Evolutionary conservation across 2,888 invertebrate species (phyloP).

Genomic region (Epinotia ramella): DNA sequence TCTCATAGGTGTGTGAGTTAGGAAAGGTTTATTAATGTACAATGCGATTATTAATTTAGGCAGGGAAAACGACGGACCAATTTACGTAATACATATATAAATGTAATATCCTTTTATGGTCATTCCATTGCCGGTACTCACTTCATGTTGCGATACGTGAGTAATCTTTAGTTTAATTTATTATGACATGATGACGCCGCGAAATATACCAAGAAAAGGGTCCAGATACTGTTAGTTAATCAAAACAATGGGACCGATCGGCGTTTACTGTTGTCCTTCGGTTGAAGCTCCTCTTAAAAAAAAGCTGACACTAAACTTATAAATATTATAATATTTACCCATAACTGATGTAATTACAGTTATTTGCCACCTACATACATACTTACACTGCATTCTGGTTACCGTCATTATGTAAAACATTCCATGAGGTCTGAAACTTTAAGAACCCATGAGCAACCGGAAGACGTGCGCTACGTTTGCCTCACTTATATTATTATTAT

Average conservation of each 20-base stretch:
- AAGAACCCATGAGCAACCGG: slow-evolving; percentile 46
- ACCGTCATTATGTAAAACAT: slow-evolving; percentile 25
- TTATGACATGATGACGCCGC: neutral
- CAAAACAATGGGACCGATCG: neutral
- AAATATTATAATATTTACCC: neutral
- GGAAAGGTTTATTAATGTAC: neutral
- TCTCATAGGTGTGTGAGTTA: too few species aligned
- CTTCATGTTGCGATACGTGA: neutral
- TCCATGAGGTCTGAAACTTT: slow-evolving; percentile 46
- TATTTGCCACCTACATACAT: neutral
- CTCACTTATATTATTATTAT: slow-evolving; percentile 35
- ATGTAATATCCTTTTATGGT: neutral
- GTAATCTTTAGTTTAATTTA: neutral
- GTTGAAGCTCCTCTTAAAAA: neutral
- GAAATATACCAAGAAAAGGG: slow-evolving; percentile 2
- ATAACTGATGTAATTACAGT: neutral
- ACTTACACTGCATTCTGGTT: neutral
- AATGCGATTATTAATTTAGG: neutral
- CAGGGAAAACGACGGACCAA: neutral
- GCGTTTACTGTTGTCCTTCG: neutral
- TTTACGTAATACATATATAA: neutral
- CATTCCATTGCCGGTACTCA: slow-evolving; percentile 1
- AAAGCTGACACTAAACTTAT: neutral
- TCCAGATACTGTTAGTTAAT: neutral
- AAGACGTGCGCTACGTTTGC: slow-evolving; percentile 41